phyloP scores from a whole-genome alignment of 2,888 invertebrate species.

The Brachypterus glaber region DNA sequence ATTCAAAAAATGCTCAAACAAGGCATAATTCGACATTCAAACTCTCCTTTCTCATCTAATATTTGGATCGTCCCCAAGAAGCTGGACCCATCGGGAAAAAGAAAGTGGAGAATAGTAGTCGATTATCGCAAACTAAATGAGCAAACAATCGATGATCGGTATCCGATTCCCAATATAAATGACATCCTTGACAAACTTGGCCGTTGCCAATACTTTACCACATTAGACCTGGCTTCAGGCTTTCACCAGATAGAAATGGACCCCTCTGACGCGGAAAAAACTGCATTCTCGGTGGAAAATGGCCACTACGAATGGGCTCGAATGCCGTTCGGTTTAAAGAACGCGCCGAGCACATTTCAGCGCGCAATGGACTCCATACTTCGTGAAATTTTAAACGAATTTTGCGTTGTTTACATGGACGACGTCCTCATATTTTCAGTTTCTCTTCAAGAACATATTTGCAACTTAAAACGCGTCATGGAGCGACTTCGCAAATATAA shows the following conservation, averaged over 20 bases:
- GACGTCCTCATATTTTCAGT: slow-evolving; percentile 14
- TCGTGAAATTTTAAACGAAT: slow-evolving; percentile 45
- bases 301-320: slow-evolving; percentile 14
- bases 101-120: slow-evolving; percentile 29
- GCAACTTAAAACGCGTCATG: slow-evolving; percentile 19
- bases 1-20: slow-evolving; percentile 24
- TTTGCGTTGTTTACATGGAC: slow-evolving; percentile 15
- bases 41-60: slow-evolving; percentile 30
- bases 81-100: slow-evolving; percentile 26
- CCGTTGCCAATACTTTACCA: slow-evolving; percentile 3
- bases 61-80: slow-evolving; percentile 35
- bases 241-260: slow-evolving; percentile 6
- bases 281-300: slow-evolving; percentile 10
- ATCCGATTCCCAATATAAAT: slow-evolving; percentile 1
- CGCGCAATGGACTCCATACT: slow-evolving; percentile 13
- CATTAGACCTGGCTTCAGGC: no score
- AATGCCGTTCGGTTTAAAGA: slow-evolving; percentile 27
- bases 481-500: slow-evolving; percentile 16
- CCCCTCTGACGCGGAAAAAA: slow-evolving; percentile 4
- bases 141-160: slow-evolving; percentile 2
- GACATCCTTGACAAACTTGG: slow-evolving; percentile 6
- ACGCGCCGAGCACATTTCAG: slow-evolving; percentile 19
- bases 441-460: slow-evolving; percentile 23
- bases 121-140: no score
- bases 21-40: slow-evolving; percentile 23